Conservation (phyloP, 2,888 invertebrate species). For the Antitype chi region DNA sequence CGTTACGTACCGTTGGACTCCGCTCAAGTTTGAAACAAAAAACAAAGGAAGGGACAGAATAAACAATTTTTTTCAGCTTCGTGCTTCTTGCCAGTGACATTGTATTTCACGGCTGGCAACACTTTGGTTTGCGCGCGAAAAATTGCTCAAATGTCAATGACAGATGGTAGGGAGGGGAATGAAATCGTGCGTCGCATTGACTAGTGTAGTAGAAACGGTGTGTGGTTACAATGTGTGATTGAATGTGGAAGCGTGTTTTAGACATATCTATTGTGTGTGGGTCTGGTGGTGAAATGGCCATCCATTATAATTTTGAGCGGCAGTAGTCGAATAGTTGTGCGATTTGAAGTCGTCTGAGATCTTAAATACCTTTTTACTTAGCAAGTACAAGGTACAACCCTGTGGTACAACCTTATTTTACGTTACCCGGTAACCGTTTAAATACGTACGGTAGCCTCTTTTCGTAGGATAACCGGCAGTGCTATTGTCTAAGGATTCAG, state of each 20-base stretch:
- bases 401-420: too few species aligned
- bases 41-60: slow-evolving; percentile 16
- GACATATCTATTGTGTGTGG: not conserved
- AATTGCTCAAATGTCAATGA: slow-evolving; percentile 82
- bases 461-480: too few species aligned
- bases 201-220: slow-evolving; percentile 38
- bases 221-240: slow-evolving; percentile 28
- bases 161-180: slow-evolving; percentile 63
- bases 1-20: not conserved
- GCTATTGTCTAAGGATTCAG: too few species aligned
- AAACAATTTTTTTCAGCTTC: slow-evolving; percentile 35
- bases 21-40: slow-evolving; percentile 4
- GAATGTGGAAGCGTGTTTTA: slow-evolving; percentile 4
- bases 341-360: too few species aligned
- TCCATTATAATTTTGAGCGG: not conserved
- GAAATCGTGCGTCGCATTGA: slow-evolving; percentile 64
- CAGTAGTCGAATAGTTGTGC: too few species aligned
- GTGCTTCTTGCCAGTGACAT: slow-evolving; percentile 60
- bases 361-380: too few species aligned
- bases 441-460: too few species aligned
- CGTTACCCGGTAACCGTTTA: too few species aligned
- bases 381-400: too few species aligned
- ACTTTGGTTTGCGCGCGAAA: slow-evolving; percentile 73
- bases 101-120: slow-evolving; percentile 74
- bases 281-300: too few species aligned